Evolutionary conservation across 2,797 vertebrate species (phyloP).

Genomic region (Cygnus olor): DNA sequence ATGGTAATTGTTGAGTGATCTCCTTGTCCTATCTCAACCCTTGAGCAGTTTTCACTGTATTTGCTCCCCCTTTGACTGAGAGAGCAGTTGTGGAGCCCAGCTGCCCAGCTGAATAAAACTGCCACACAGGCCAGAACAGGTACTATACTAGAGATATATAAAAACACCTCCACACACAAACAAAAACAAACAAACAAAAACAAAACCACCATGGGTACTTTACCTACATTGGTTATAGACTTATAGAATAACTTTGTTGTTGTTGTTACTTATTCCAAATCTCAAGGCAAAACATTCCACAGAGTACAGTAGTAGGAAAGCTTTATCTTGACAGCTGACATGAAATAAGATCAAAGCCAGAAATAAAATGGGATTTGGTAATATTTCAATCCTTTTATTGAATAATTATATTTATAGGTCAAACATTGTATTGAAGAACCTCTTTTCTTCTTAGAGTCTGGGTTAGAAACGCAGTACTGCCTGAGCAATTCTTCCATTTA

Average conservation of each 20-base stretch:
- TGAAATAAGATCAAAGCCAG: background rate
- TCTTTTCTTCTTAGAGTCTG: background rate
- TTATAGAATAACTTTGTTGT: background rate
- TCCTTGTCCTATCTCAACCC: too few species aligned
- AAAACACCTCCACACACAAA: background rate
- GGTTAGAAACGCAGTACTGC: background rate
- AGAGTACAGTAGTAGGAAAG: background rate
- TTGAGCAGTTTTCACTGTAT: too few species aligned
- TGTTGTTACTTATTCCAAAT: background rate
- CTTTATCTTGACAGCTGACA: background rate
- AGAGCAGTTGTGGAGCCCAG: too few species aligned
- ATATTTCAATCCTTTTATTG: background rate
- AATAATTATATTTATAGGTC: background rate
- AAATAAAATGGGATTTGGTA: background rate
- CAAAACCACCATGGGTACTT: background rate
- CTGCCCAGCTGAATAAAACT: too few species aligned
- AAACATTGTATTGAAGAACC: background rate
- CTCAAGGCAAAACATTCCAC: background rate
- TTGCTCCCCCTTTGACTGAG: too few species aligned
- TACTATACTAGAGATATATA: background rate
- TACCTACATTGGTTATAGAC: background rate
- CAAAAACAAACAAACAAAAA: background rate
- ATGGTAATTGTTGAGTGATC: too few species aligned
- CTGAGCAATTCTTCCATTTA: background rate
- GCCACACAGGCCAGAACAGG: background rate